phyloP scores from a whole-genome alignment of 2,888 invertebrate genomes.

The Latrodectus elegans region DNA sequence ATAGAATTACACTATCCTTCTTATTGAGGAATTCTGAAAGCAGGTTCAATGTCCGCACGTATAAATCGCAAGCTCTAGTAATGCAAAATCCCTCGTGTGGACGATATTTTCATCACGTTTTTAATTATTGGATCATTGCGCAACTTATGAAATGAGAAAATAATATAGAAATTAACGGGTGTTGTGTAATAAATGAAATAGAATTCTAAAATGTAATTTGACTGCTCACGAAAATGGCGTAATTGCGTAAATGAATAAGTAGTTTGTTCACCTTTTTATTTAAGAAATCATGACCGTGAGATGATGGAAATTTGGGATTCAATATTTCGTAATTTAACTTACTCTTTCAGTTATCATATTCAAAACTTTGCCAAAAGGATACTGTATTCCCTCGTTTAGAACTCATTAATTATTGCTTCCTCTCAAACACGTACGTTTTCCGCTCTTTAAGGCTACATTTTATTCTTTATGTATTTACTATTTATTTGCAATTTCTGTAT shows the following conservation, averaged over 20 bases:
- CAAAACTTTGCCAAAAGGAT: conserved; percentile 31
- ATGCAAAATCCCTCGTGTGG: too few relatives aligned
- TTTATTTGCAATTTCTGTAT: too few relatives aligned
- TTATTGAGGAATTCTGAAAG: too few relatives aligned
- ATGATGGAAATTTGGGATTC: background rate
- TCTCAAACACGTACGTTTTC: too few relatives aligned
- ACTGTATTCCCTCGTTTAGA: conserved; percentile 1
- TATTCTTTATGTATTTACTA: too few relatives aligned
- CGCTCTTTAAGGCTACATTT: too few relatives aligned
- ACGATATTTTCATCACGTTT: background rate
- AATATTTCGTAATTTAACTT: conserved; percentile 30
- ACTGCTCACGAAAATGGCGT: conserved; percentile 11
- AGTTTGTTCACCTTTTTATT: conserved; percentile 53
- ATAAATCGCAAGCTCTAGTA: too few relatives aligned
- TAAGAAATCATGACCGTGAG: conserved; percentile 14
- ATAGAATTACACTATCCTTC: too few relatives aligned
- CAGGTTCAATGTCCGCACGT: too few relatives aligned
- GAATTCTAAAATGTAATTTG: background rate
- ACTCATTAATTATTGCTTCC: conserved; percentile 12
- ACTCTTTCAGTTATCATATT: conserved; percentile 34
- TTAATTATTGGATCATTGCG: background rate
- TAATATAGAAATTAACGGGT: background rate
- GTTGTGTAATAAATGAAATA: conserved; percentile 1
- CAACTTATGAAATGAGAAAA: background rate
- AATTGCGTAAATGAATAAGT: conserved; percentile 30